Evolutionary conservation across 1,140 invertebrate species (phyloP), one percentile per base, ranked within the genome.

Genomic region (Platyscapa corneri): DNA sequence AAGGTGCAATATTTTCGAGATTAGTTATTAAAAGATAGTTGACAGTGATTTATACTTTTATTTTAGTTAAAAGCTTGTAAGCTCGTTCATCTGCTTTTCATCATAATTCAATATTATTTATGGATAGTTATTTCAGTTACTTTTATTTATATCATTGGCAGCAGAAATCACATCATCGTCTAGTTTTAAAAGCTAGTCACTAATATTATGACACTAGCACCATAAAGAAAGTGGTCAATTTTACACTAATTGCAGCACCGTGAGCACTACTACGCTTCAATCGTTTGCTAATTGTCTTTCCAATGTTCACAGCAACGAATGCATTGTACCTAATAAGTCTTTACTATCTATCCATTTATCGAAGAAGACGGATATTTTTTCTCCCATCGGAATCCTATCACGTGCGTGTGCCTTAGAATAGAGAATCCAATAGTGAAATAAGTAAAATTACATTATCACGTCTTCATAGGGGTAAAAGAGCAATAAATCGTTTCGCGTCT

Each of bases 401-500:
- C 18, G 1, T 23, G 8, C 39, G 27, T 16, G 37, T 37, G 27
- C 23, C 37, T 74, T 74, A 14, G 3, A 34, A 34, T 34, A 18
- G 32, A 67, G 0, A 67, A 67, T 30, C 64, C 56, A 60, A 60
- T 27, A 67, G n/a, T 3, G 30, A 30, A 67, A 34, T 67, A 27
- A 78, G 53, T 78, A 78, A 78, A 60, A 10, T 56, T 18, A 12
- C 27, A n/a, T 32, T 67, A 80, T 80, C 78, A 14, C 14, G 76
- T 56, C 53, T 42, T 39, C 56, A 32, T 78, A 60, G 20, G 0
- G 27, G 42, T 42, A 65, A n/a, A 65, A 20, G 42, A 82, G 81
- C 81, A 60, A 75, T 75, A 82, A 82, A 70, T 82, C 49, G 39
- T 23, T 27, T 67, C 78, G 78, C n/a, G 42, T 23, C 30, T 16